A percentile compares a stretch with the other conserved stretches of the same genome.
These are phyloP conservation scores for Rhinogobio ventralis DNA, from an alignment of 2,797 vertebrate genomes.

Conservation along the genomic window DNA sequence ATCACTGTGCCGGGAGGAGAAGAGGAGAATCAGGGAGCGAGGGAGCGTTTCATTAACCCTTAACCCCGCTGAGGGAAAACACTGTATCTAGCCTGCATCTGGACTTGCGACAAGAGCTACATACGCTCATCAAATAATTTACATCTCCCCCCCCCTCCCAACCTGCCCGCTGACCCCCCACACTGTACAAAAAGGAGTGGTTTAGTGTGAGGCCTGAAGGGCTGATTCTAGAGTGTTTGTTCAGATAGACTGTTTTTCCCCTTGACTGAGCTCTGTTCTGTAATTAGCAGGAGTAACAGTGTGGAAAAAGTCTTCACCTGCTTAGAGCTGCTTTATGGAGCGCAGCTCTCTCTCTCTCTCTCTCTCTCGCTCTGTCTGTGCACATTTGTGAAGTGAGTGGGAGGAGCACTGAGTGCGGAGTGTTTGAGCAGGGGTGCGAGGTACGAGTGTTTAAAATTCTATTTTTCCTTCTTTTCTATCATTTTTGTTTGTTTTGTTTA, in stretches of 20 bases:
- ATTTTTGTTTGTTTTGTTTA: no score
- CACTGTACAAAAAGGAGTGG: conserved; percentile 82
- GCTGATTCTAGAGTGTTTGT: conserved; percentile 86
- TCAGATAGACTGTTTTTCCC: conserved; percentile 91
- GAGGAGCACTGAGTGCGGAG: no score
- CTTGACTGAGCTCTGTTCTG: conserved; percentile 89
- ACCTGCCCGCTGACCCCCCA: conserved; percentile 57
- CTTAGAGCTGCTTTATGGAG: conserved; percentile 83
- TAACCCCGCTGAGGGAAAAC: conserved; percentile 92
- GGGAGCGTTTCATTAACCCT: conserved; percentile 99
- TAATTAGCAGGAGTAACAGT: conserved; percentile 92
- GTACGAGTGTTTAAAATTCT: no score
- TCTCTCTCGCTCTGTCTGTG: background rate
- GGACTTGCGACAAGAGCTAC: conserved; percentile 96
- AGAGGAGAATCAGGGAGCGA: conserved; percentile 95
- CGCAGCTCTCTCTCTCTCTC: conserved; percentile 55
- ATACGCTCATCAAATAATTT: conserved; percentile 94
- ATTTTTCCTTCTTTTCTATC: no score
- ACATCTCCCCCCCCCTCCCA: conserved; percentile 80
- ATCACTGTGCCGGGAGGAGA: conserved; percentile 98
- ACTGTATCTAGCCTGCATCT: conserved; percentile 93
- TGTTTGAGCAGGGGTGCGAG: no score
- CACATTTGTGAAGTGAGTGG: no score
- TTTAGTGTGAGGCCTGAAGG: conserved; percentile 89
- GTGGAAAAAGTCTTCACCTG: conserved; percentile 91